These are phyloP conservation scores for Styela plicata DNA, from an alignment of 23 tunicate species.

Conservation along the genomic window DNA sequence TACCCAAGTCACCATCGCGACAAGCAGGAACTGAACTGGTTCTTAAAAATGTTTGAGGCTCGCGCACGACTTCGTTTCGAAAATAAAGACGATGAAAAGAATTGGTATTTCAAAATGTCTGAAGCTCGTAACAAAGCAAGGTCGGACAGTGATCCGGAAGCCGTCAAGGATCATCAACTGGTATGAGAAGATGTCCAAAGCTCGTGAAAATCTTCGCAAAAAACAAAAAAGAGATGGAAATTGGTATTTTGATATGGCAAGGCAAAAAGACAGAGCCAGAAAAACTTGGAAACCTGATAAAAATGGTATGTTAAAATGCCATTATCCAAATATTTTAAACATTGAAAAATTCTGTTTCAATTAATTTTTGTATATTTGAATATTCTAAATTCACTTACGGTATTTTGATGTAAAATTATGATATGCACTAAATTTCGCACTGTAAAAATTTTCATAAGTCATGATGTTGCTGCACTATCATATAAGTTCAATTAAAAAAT, in stretches of 20 bases:
- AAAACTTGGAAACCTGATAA: no score
- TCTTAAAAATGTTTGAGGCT: conserved; percentile 24
- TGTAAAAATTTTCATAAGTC: no score
- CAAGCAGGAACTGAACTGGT: conserved; percentile 19
- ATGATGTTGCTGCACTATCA: no score
- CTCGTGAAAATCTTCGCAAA: conserved; percentile 5
- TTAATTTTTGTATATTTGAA: no score
- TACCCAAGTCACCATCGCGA: not conserved
- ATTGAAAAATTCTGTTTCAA: no score
- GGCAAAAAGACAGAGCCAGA: no score
- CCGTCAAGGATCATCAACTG: not conserved
- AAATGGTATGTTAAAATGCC: no score
- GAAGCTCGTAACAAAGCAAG: conserved; percentile 4
- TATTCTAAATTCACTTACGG: no score
- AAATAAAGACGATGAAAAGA: conserved; percentile 5
- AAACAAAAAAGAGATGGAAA: not conserved
- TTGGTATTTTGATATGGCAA: conserved; percentile 2
- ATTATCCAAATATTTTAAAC: no score
- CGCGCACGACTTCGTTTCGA: conserved; percentile 22
- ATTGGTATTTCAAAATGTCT: conserved; percentile 26
- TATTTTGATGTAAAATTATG: no score
- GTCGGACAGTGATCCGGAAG: not conserved
- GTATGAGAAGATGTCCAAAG: conserved; percentile 10
- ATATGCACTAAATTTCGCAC: no score
- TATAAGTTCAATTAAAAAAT: no score